Evolutionary conservation across 2,888 invertebrate genomes (phyloP).

Genomic region (Tenthredo scrophulariae): DNA sequence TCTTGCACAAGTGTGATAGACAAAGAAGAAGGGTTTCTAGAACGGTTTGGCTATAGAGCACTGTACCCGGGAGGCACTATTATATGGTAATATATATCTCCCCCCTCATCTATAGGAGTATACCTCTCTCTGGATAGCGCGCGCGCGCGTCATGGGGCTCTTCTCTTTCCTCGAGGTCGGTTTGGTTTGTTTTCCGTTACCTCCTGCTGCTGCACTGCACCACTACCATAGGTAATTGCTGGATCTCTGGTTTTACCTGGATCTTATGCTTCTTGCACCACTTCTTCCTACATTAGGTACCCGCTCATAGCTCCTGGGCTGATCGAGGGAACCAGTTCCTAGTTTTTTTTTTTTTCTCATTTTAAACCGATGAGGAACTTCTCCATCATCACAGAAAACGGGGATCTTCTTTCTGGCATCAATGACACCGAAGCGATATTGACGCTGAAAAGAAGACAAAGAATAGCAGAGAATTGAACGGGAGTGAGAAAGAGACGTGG

Average conservation of each 20-base stretch:
- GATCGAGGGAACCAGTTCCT: conserved; percentile 13
- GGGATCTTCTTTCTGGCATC: conserved; percentile 24
- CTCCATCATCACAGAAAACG: neutral
- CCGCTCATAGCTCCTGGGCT: neutral
- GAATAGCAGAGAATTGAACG: neutral
- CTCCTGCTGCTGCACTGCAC: conserved; percentile 12
- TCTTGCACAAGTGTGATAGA: conserved; percentile 23
- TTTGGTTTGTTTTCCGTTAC: conserved; percentile 50
- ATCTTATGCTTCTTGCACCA: conserved; percentile 29
- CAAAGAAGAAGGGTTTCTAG: conserved; percentile 12
- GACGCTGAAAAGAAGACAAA: neutral
- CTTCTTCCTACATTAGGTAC: conserved; percentile 18
- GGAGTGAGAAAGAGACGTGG: neutral
- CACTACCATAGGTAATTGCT: neutral
- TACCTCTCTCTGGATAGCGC: neutral
- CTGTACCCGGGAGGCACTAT: conserved; percentile 77
- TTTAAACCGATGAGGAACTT: conserved; percentile 50
- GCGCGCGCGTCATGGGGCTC: conserved; percentile 34
- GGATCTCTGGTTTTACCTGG: conserved; percentile 41
- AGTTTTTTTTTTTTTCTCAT: conserved; percentile 20
- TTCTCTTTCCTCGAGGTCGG: conserved; percentile 36
- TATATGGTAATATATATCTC: conserved; percentile 77
- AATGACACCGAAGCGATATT: neutral
- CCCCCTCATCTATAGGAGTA: conserved; percentile 55
- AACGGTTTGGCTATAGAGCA: conserved; percentile 2